Evolutionary conservation across 2,797 vertebrate species (phyloP).

Genomic region (Falco peregrinus): DNA sequence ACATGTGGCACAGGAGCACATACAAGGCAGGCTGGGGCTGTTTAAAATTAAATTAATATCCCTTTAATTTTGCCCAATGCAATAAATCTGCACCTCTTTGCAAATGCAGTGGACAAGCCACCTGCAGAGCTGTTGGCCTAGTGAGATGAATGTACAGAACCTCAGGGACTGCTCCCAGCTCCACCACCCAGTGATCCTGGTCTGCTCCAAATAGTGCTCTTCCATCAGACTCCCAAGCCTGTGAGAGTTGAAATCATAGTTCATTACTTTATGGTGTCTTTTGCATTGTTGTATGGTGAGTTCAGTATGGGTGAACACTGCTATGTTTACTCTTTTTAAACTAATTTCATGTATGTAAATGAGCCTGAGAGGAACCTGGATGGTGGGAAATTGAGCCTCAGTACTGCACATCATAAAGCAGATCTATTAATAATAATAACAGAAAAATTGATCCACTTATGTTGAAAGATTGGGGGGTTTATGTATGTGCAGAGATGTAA

Average conservation of each 20-base stretch:
- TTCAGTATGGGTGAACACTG: background rate
- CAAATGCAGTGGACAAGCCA: background rate
- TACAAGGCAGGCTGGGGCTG: background rate
- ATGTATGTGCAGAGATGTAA: conserved; percentile 19
- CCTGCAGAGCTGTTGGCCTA: background rate
- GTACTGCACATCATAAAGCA: background rate
- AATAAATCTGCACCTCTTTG: background rate
- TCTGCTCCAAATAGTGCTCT: background rate
- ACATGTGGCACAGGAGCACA: background rate
- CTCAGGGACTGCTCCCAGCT: background rate
- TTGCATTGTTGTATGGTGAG: background rate
- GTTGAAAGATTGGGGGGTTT: conserved; percentile 6
- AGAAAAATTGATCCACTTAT: conserved; percentile 27
- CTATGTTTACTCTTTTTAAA: background rate
- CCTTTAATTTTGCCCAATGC: background rate
- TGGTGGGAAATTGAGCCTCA: background rate
- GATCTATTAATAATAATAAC: conserved; percentile 22
- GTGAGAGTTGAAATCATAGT: background rate
- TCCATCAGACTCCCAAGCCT: background rate
- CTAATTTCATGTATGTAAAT: background rate
- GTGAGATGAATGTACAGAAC: background rate
- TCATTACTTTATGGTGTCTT: background rate
- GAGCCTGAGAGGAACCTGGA: background rate
- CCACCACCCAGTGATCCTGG: background rate
- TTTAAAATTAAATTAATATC: background rate